These are phyloP conservation scores for Brachionus sp. DNA, from an alignment of 1,140 invertebrate genomes.

Conservation along the genomic window DNA sequence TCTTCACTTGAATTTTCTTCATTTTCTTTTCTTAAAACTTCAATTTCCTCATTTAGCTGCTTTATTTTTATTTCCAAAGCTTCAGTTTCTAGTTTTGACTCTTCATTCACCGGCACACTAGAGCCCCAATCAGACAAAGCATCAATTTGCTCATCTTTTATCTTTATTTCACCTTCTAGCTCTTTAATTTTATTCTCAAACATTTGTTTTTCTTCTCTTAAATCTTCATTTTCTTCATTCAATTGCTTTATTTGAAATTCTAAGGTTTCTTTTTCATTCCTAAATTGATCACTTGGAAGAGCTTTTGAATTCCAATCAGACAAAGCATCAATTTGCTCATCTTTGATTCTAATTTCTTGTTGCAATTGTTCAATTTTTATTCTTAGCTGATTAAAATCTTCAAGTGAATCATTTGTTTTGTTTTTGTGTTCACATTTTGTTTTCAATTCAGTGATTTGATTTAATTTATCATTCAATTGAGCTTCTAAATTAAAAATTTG, in stretches of 20 bases:
- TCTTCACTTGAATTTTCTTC: background rate
- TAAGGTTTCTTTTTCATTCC: background rate
- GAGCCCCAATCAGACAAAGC: background rate
- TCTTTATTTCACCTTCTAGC: background rate
- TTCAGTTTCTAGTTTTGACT: background rate
- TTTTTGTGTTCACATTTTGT: background rate
- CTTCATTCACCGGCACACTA: background rate
- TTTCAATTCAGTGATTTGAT: background rate
- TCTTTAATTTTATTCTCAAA: background rate
- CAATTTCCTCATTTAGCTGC: background rate
- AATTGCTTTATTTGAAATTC: background rate
- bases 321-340: background rate
- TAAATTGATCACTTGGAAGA: background rate
- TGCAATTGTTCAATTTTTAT: background rate
- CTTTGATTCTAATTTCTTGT: background rate
- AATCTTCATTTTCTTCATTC: background rate
- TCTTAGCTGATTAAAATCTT: background rate
- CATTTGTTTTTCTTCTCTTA: background rate
- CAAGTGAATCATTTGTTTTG: background rate
- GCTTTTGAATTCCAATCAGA: background rate
- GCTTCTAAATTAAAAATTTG: conserved; percentile 16
- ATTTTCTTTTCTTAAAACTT: background rate
- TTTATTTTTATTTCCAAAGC: background rate
- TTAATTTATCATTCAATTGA: background rate
- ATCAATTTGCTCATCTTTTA: background rate